Base-by-base conservation (phyloP, 2,113 vertebrate genomes). In the Hippocampus comes region DNA sequence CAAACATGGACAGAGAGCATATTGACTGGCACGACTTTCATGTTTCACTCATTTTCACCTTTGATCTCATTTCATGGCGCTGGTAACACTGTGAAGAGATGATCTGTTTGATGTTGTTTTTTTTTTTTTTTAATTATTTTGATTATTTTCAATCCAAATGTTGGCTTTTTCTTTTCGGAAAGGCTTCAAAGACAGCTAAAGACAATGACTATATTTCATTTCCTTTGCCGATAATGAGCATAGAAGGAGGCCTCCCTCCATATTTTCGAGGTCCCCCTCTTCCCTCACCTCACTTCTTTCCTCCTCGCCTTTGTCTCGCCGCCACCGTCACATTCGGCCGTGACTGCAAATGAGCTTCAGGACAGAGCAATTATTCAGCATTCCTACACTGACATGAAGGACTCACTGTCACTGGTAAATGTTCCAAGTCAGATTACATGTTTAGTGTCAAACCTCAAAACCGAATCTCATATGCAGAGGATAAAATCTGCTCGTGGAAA, bases 341-440 rank as follows among this genome's bases (percentile, higher is more conserved):
- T 87, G 89, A 87, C 84, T 90, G 83, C 86, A 89, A 91, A 91
- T 91, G 85, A 90, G 88, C 81, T 71, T 82, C 30, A 30, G 82
- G 75, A 88, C 82, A 80, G 82, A 77, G 82, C 76, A 59, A 88
- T 87, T 88, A 87, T 90, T 90, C 86, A 88, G 82, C 86, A 66
- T 12, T 75, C 68, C 68, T 5, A 30, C 21, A 30, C 61, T 41
- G 23, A 61, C 73, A 48, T 17, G 57, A 25, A 4, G 59, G 5
- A 61, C 23, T 59, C 56, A 11, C 14, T 59, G 51, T 59, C 43
- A 2, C 69, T 63, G 73, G 63, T 55, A 7, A 68, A 55, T 68
- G 74, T 67, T 76, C 43, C 59, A 38, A 67, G 71, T 59, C 56
- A 27, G 15, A 57, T 57, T 25, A 5, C 56, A 57, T 25, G 56